phyloP scores from a whole-genome alignment of 2,113 vertebrate species.

The Myrmecophaga tridactyla region DNA sequence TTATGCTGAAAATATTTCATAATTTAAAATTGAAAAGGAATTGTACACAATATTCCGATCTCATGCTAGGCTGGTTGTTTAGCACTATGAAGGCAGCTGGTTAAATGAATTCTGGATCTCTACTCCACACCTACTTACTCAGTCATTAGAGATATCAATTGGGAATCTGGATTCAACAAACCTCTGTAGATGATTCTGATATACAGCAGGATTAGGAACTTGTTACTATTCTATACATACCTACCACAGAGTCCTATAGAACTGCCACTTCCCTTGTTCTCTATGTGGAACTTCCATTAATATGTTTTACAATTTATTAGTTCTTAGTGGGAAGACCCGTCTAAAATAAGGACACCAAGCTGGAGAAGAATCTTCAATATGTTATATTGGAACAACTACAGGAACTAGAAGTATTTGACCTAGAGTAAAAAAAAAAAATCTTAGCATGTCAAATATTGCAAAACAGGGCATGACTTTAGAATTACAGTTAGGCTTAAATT shows the following conservation, averaged over 20 bases:
- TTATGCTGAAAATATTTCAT: neutral
- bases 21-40: slow-evolving; percentile 38
- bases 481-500: neutral
- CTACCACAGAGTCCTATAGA: neutral
- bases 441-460: neutral
- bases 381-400: neutral
- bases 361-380: neutral
- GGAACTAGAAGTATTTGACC: neutral
- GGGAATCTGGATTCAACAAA: neutral
- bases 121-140: neutral
- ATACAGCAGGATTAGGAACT: neutral
- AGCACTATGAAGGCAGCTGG: neutral
- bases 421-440: neutral
- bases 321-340: neutral
- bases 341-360: neutral
- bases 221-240: neutral
- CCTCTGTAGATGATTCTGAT: neutral
- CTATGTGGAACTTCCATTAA: neutral
- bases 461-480: neutral
- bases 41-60: neutral
- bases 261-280: neutral
- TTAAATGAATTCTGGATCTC: neutral
- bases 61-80: neutral
- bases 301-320: neutral
- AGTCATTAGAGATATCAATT: neutral